These are phyloP conservation scores for Irena cyanogastra DNA, from an alignment of 2,113 vertebrate genomes.

Conservation along the genomic window DNA sequence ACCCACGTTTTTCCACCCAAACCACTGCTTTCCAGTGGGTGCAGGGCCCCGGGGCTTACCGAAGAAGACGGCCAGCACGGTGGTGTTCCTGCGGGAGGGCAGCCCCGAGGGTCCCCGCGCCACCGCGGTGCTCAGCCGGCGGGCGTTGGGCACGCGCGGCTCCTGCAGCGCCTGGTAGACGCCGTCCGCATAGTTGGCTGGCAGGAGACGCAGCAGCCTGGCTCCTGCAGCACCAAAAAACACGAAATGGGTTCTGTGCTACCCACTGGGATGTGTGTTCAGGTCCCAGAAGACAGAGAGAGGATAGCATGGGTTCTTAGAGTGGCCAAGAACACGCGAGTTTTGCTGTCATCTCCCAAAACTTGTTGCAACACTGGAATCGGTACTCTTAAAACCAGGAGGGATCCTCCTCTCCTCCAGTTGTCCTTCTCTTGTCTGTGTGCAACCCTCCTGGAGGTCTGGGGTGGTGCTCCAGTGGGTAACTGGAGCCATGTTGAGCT, in stretches of 20 bases:
- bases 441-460: neutral
- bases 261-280: fast-evolving
- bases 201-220: slow-evolving; percentile 77
- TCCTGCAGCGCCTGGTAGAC: slow-evolving; percentile 81
- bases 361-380: neutral
- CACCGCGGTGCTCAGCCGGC: slow-evolving; percentile 72
- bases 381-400: neutral
- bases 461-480: neutral
- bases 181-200: slow-evolving; percentile 82
- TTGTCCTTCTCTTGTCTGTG: neutral
- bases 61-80: slow-evolving; percentile 87
- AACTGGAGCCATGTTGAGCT: neutral
- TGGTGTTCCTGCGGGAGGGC: slow-evolving; percentile 79
- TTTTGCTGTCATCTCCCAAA: neutral
- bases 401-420: neutral
- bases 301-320: neutral
- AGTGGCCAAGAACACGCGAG: fast-evolving
- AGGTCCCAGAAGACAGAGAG: neutral
- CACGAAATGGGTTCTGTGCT: fast-evolving
- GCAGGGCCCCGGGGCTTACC: slow-evolving; percentile 71
- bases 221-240: slow-evolving; percentile 71
- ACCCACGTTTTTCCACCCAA: neutral
- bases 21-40: fast-evolving
- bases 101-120: slow-evolving; percentile 70
- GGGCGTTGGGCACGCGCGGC: slow-evolving; percentile 82